Conservation (phyloP, 2,113 vertebrate species). For the Gymnocephalus cernua region DNA sequence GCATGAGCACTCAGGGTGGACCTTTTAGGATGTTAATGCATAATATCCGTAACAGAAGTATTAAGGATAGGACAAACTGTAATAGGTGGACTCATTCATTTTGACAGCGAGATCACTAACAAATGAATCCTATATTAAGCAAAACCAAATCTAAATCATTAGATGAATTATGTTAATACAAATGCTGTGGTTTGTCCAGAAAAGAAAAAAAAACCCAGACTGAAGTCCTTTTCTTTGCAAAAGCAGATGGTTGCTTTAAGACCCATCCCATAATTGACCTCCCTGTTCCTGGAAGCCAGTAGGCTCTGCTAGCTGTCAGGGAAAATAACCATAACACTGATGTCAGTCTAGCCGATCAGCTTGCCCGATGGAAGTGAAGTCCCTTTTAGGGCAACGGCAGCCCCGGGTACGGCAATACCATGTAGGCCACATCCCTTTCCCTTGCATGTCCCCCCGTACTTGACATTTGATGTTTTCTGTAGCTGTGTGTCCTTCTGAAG, state of each 20-base stretch:
- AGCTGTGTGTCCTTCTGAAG: conserved; percentile 78
- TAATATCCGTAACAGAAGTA: not conserved
- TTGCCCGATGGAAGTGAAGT: conserved; percentile 65
- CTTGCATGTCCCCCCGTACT: conserved; percentile 65
- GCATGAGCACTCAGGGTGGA: conserved; percentile 13
- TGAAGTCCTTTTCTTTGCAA: conserved; percentile 47
- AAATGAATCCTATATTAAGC: not conserved
- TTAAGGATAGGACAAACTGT: not conserved
- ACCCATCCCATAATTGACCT: conserved; percentile 66
- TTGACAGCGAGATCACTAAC: not conserved
- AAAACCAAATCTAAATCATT: conserved; percentile 1
- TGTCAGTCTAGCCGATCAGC: conserved; percentile 79
- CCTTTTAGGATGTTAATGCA: not conserved
- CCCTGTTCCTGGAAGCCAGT: conserved; percentile 70
- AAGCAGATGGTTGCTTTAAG: conserved; percentile 61
- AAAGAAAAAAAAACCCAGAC: conserved; percentile 18
- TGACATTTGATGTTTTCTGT: conserved; percentile 78
- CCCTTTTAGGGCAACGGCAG: conserved; percentile 71
- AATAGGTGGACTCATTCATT: not conserved
- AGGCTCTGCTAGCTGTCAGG: conserved; percentile 79
- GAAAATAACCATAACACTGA: conserved; percentile 78
- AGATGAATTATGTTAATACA: not conserved
- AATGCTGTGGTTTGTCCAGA: not conserved
- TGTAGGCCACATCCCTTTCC: conserved; percentile 67
- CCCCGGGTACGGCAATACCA: conserved; percentile 78